These are phyloP conservation scores for Tinamus guttatus DNA, from an alignment of 2,113 vertebrate species.

Conservation along the genomic window DNA sequence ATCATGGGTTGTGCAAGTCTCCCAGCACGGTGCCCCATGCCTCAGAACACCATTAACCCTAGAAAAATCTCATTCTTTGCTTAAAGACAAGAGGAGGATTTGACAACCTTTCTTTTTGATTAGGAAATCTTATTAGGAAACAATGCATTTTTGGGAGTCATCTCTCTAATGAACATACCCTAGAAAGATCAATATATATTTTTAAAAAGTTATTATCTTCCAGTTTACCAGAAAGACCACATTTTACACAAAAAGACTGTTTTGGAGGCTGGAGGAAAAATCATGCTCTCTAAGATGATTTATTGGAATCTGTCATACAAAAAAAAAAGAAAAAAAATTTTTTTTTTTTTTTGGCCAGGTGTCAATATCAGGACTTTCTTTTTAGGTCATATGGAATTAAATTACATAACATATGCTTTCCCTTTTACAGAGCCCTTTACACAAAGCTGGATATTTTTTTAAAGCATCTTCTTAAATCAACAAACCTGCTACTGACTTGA, in stretches of 20 bases:
- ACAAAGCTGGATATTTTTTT: not conserved
- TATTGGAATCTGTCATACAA: not conserved
- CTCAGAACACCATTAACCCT: not conserved
- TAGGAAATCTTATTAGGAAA: not conserved
- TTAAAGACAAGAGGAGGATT: not conserved
- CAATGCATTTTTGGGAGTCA: not conserved
- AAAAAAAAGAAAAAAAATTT: not conserved
- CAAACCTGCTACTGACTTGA: not conserved
- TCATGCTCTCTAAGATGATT: not conserved
- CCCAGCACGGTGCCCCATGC: not conserved
- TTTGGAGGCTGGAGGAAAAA: not conserved
- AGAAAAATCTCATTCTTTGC: not conserved
- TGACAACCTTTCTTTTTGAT: not conserved
- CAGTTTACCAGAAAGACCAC: not conserved
- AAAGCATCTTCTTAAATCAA: not conserved
- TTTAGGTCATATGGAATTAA: not conserved
- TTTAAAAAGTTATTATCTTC: not conserved
- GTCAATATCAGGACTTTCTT: not conserved
- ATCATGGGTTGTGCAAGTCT: not conserved
- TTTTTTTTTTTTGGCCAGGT: not conserved
- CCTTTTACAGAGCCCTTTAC: not conserved
- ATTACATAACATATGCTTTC: not conserved
- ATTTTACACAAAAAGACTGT: not conserved
- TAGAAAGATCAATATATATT: not conserved
- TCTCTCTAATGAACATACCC: not conserved